Conservation (phyloP, 2,797 vertebrate genomes). For the Sebastes steindachneri region DNA sequence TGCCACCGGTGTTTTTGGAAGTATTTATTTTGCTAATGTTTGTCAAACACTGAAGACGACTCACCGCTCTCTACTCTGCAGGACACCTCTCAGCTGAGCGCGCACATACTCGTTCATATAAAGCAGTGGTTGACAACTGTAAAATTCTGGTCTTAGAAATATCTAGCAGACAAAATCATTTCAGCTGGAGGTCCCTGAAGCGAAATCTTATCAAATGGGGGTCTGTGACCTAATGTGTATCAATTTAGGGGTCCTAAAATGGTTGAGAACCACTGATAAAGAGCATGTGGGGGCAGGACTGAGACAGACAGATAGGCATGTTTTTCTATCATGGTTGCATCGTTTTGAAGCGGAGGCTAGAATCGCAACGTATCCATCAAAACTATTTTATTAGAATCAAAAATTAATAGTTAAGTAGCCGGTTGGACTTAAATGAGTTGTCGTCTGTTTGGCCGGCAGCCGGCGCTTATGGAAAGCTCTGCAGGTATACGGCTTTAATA, state of each 20-base stretch:
- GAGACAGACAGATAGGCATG: background rate
- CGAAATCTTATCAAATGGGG: too few relatives aligned
- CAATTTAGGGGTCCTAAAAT: too few relatives aligned
- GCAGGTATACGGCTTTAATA: slow-evolving; percentile 22
- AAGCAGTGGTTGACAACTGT: too few relatives aligned
- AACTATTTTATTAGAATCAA: background rate
- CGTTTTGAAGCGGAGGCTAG: background rate
- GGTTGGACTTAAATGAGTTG: background rate
- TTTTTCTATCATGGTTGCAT: background rate
- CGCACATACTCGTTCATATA: background rate
- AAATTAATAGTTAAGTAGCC: background rate
- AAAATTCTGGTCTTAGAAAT: too few relatives aligned
- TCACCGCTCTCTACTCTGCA: too few relatives aligned
- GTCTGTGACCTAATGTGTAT: too few relatives aligned
- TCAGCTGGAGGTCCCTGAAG: too few relatives aligned
- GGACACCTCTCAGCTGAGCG: background rate
- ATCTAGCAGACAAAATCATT: too few relatives aligned
- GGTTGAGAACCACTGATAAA: background rate
- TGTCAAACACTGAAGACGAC: background rate
- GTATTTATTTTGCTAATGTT: background rate
- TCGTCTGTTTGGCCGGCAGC: background rate
- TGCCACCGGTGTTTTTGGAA: background rate
- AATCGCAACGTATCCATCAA: background rate
- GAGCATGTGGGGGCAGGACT: background rate
- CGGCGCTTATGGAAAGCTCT: background rate